These are phyloP conservation scores for Napeogenes inachia DNA, from an alignment of 2,888 invertebrate genomes.

Conservation along the genomic window DNA sequence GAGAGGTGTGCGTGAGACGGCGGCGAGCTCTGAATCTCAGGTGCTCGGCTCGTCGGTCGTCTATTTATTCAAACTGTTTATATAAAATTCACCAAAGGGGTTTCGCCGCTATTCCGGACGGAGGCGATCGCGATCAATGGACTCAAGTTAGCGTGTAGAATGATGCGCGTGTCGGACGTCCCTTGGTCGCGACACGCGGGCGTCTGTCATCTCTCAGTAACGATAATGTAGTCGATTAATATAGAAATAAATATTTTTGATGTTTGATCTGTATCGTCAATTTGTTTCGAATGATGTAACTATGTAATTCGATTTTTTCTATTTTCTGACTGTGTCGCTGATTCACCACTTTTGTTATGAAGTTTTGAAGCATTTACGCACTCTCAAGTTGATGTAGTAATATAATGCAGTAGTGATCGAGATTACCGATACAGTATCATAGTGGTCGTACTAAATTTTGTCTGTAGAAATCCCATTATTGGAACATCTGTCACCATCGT, in stretches of 20 bases:
- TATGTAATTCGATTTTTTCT: conserved; percentile 63
- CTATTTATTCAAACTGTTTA: conserved; percentile 24
- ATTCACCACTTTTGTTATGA: conserved; percentile 54
- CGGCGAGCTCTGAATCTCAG: conserved; percentile 67
- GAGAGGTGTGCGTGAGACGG: conserved; percentile 41
- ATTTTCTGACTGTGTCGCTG: conserved; percentile 59
- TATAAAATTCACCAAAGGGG: conserved; percentile 29
- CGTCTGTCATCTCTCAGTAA: conserved; percentile 55
- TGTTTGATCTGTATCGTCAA: conserved; percentile 73
- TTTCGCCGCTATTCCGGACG: conserved; percentile 10
- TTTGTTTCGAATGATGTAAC: conserved; percentile 59
- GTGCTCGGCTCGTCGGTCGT: conserved; percentile 44
- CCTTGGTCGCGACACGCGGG: conserved; percentile 46
- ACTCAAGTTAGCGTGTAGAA: conserved; percentile 9
- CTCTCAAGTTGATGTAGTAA: conserved; percentile 63
- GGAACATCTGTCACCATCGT: conserved; percentile 72
- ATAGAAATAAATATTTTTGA: conserved; percentile 74
- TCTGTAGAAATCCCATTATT: conserved; percentile 67
- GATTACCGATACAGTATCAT: conserved; percentile 73
- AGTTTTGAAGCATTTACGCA: conserved; percentile 74
- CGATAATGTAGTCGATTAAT: conserved; percentile 66
- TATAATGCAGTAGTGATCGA: conserved; percentile 67
- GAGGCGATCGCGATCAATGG: conserved; percentile 24
- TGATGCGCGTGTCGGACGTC: conserved; percentile 10
- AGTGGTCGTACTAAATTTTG: conserved; percentile 65